These are phyloP conservation scores for Myotis findleyi DNA, from an alignment of 2,797 vertebrate genomes.

Conservation along the genomic window DNA sequence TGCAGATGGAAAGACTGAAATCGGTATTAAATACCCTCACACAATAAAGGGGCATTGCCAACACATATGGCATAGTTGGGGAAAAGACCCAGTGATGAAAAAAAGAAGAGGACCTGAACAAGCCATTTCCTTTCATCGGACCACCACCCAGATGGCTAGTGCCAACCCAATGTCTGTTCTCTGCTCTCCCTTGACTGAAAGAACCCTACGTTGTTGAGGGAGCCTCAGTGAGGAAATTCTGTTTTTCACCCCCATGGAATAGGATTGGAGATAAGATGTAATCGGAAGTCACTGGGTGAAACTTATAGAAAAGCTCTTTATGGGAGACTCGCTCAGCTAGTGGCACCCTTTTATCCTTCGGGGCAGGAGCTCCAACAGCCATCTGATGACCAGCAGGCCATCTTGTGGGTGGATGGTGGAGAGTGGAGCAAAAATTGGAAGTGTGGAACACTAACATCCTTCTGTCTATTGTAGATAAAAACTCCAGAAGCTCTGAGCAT, in stretches of 20 bases:
- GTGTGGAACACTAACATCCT: background rate
- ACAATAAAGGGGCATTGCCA: background rate
- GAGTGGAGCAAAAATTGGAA: background rate
- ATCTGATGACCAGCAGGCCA: background rate
- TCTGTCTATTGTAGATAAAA: background rate
- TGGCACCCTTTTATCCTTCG: background rate
- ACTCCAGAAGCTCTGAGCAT: background rate
- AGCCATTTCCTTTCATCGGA: background rate
- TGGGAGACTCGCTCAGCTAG: background rate
- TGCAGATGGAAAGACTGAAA: constrained; percentile 26
- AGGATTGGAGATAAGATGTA: background rate
- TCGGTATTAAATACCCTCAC: background rate
- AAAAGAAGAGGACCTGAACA: background rate
- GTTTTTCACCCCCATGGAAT: background rate
- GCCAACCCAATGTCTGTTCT: background rate
- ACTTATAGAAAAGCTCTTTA: background rate
- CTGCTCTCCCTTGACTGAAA: background rate
- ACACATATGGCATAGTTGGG: background rate
- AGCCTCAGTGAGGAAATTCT: background rate
- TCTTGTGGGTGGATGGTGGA: background rate
- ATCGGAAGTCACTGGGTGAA: background rate
- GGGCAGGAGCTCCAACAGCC: background rate
- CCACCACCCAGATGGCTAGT: background rate
- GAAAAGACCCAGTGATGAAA: background rate
- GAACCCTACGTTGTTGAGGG: background rate